Conservation (phyloP, 1,140 invertebrate species). For the Dufourea novaeangliae region DNA sequence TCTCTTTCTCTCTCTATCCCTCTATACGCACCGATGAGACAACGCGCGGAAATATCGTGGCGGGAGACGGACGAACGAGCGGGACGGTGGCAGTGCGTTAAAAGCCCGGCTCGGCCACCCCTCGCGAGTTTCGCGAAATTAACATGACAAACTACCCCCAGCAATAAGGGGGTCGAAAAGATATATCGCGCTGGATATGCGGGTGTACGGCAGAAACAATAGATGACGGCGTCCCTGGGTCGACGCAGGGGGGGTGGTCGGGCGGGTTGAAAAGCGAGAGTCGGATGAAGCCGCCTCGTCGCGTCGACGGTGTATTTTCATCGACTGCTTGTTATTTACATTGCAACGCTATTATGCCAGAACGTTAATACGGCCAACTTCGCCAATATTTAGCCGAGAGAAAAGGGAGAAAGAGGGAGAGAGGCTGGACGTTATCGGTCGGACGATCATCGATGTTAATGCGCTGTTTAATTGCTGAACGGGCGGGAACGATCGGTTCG, state of each 20-base stretch:
- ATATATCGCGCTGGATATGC: slow-evolving; percentile 80
- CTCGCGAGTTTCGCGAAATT: slow-evolving; percentile 80
- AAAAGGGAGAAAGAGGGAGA: too few species aligned
- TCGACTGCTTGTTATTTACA: slow-evolving; percentile 49
- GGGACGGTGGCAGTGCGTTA: slow-evolving; percentile 81
- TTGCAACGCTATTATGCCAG: slow-evolving; percentile 26
- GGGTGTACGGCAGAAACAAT: slow-evolving; percentile 81
- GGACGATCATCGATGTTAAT: neutral
- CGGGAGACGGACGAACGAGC: slow-evolving; percentile 37
- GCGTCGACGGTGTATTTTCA: slow-evolving; percentile 13
- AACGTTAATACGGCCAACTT: slow-evolving; percentile 23
- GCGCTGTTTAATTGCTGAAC: neutral
- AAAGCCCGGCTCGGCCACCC: slow-evolving; percentile 76
- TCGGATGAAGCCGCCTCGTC: slow-evolving; percentile 42
- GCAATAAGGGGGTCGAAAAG: slow-evolving; percentile 81
- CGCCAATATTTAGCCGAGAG: slow-evolving; percentile 25
- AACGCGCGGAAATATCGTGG: slow-evolving; percentile 58
- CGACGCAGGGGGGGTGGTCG: neutral
- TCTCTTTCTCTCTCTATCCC: neutral
- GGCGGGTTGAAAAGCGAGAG: slow-evolving; percentile 54
- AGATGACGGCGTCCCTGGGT: slow-evolving; percentile 64
- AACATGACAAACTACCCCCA: slow-evolving; percentile 83
- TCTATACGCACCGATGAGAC: neutral
- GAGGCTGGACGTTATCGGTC: neutral
- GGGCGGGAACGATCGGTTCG: neutral